phyloP scores from a whole-genome alignment of 2,888 invertebrate genomes.

The Tenthredo notha region DNA sequence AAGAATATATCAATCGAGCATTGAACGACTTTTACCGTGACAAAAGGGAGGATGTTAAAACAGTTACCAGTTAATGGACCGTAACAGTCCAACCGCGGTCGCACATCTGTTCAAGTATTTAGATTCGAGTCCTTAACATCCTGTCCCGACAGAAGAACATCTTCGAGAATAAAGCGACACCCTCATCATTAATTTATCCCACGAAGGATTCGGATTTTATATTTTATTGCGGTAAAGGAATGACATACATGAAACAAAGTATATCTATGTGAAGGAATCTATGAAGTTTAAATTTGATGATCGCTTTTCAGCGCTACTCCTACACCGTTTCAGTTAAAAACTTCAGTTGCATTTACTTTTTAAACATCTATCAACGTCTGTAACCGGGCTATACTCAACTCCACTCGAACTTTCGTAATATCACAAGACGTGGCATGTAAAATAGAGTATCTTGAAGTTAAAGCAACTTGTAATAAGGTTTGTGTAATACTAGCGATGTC shows the following conservation, averaged over 20 bases:
- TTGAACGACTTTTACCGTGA: slow-evolving; percentile 44
- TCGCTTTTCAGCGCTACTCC: not conserved
- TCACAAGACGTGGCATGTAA: slow-evolving; percentile 47
- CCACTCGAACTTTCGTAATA: slow-evolving; percentile 42
- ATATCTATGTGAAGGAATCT: not conserved
- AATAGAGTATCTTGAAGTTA: slow-evolving; percentile 45
- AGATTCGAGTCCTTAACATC: slow-evolving; percentile 53
- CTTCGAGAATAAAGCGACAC: not conserved
- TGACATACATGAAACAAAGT: not conserved
- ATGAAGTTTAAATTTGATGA: not conserved
- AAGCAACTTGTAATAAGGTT: slow-evolving; percentile 51
- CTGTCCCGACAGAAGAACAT: slow-evolving; percentile 42
- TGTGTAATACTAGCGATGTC: slow-evolving; percentile 27
- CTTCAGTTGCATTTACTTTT: slow-evolving; percentile 22
- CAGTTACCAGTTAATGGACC: slow-evolving; percentile 53
- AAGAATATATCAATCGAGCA: slow-evolving; percentile 52
- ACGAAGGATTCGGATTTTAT: not conserved
- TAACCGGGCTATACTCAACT: not conserved
- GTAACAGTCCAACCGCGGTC: slow-evolving; percentile 25
- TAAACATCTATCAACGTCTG: slow-evolving; percentile 30
- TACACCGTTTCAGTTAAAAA: slow-evolving; percentile 29
- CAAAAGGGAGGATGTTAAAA: slow-evolving; percentile 49
- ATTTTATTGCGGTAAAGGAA: not conserved
- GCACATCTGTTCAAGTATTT: slow-evolving; percentile 54
- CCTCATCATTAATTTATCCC: not conserved